Evolutionary conservation across 2,888 invertebrate genomes (phyloP), one percentile per base, ranked within the genome.

Genomic region (Philereme transversata): DNA sequence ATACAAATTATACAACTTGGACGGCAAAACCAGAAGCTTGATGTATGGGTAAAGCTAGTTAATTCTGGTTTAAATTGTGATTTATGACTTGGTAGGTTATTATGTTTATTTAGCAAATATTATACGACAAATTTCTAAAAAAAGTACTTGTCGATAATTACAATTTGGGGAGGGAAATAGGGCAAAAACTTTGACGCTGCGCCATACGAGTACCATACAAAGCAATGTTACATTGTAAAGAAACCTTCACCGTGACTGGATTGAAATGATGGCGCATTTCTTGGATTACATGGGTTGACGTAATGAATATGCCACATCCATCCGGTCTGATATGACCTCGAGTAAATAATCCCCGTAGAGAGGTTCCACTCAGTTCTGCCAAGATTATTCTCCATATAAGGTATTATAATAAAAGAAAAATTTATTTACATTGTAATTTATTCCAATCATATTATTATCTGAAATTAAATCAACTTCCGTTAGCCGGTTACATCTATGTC

Each of bases 281-380:
- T 82, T 73, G 70, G 72, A 82, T 84, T 81, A 77, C 78, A 68
- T 64, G 70, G 70, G 69, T 78, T 85, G 78, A 84, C 76, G 83
- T 83, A 83, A 86, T 79, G 76, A 74, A 77, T 75, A 72, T 72
- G 77, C 75, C 68, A 79, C 77, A 79, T 82, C 51, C 50, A 57
- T 51, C 79, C 76, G 79, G 67, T 63, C 69, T 60, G 72, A 44
- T 73, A 71, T 80, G 82, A 73, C 83, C 86, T 85, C 84, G 44
- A 44, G 51, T 11, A 5, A 38, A 36, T 40, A 41, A 51, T 41
- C 51, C 45, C 8, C 5, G 34, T 40, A 10, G 43, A 54, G 53
- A 50, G 45, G 22, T 34, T n/a, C 45, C 43, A 34, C 40, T 38
- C 46, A 8, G 5, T 48, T 35, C 34, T 38, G 53, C 49, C 33